Evolutionary conservation across 2,888 invertebrate genomes (phyloP), one percentile per base, ranked within the genome.

Genomic region (Drosophila neoperkinsi): DNA sequence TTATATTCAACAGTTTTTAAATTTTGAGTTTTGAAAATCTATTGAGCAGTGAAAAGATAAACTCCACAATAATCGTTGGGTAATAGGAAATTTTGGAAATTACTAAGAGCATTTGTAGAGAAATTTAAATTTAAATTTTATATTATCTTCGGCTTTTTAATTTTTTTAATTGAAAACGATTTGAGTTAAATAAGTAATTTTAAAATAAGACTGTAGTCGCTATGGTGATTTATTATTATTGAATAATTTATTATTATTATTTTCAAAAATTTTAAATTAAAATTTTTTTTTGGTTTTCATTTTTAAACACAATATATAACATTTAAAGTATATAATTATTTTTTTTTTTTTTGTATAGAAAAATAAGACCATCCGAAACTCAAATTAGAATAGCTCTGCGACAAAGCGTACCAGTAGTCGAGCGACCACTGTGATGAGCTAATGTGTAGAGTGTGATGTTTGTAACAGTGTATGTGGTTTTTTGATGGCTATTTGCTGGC

Each of bases 341-440:
- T 16, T 18, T 0, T 3, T 6, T n/a, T 13, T 52, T 31, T 3
- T 31, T 21, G 11, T n/a, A 1, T 9, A 52, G 4, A 16, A 21
- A 33, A 52, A 21, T 9, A 16, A 5, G 6, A 11, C 13, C 13
- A 46, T 13, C 43, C 4, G 13, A 7, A 46, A 46, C 21, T 21
- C 46, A 25, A 25, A 13, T 11, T 30, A 30, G 30, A 51, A 28
- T 50, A 18, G 18, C n/a, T 30, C 0, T 1, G n/a, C 31, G 11
- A 18, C 13, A n/a, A 51, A 7, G n/a, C 13, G 51, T 51, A 28
- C 55, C 11, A 11, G 11, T 41, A n/a, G 10, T 38, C n/a, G 41
- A 10, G 57, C 16, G 30, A 43, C 10, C 57, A 57, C 57, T 57
- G 30, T 31, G 21, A 57, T 31, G 57, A 41, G 56, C 41, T 43